phyloP scores from a whole-genome alignment of 2,888 invertebrate genomes.

The Cacoxenus indagator region DNA sequence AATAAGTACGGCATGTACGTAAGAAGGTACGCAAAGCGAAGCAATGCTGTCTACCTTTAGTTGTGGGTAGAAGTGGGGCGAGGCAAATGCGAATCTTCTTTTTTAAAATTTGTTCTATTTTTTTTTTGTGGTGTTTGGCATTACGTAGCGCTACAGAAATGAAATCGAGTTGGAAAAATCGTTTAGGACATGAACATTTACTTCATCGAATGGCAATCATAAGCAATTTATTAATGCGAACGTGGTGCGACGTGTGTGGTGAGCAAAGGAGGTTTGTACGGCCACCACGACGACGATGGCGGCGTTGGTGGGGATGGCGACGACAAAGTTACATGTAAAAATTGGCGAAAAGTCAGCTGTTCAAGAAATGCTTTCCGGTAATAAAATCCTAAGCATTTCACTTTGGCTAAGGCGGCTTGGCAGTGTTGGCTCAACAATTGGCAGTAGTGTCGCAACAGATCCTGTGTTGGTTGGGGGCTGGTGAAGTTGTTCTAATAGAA shows the following conservation, averaged over 20 bases:
- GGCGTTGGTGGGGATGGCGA: conserved; percentile 29
- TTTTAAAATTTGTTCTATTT: too few relatives aligned
- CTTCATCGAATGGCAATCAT: conserved; percentile 53
- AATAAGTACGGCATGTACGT: conserved; percentile 39
- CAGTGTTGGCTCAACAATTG: neutral
- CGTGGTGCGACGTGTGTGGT: conserved; percentile 5
- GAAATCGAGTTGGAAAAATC: conserved; percentile 39
- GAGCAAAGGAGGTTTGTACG: conserved; percentile 34
- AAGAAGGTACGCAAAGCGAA: neutral
- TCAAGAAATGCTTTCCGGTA: neutral
- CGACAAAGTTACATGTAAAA: conserved; percentile 32
- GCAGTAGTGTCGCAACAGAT: too few relatives aligned
- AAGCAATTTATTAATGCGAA: conserved; percentile 54
- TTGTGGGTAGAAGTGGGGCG: neutral
- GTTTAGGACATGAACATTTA: conserved; percentile 38
- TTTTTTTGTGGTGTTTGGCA: too few relatives aligned
- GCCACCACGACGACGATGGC: neutral
- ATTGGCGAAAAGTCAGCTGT: neutral
- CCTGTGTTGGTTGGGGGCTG: neutral
- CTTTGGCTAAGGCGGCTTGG: neutral
- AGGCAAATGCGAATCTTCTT: neutral
- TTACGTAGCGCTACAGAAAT: too few relatives aligned
- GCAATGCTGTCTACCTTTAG: too few relatives aligned
- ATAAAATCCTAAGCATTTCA: conserved; percentile 3
- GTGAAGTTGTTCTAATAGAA: neutral